A percentile compares a stretch with the other conserved stretches of the same genome.
Evolutionary conservation across 2,113 vertebrate genomes (phyloP).

Genomic region (Tupaia chinensis): DNA sequence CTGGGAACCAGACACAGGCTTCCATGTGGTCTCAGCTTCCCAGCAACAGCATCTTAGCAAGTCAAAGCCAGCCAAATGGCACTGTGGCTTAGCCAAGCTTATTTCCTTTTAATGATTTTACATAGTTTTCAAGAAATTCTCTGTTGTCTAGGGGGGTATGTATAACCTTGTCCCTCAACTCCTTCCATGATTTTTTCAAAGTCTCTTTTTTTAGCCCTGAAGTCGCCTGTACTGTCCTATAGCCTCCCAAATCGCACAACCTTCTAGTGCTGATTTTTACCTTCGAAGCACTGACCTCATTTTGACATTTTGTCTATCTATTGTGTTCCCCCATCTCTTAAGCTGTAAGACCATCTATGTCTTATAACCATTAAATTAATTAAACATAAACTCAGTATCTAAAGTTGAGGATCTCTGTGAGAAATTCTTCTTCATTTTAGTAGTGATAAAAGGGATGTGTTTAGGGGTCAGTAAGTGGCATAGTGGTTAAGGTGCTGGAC

Average conservation of each 20-base stretch:
- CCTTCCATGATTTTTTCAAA: too few species aligned
- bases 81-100: background rate
- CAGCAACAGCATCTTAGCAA: too few species aligned
- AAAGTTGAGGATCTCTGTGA: background rate
- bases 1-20: too few species aligned
- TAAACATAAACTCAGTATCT: background rate
- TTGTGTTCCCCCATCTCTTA: background rate
- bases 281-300: background rate
- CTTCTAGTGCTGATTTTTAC: background rate
- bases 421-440: background rate
- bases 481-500: too few species aligned
- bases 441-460: background rate
- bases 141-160: background rate
- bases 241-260: too few species aligned
- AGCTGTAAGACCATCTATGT: background rate
- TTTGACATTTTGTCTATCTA: background rate
- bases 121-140: background rate
- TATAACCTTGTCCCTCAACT: background rate
- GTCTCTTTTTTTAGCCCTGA: too few species aligned
- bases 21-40: too few species aligned
- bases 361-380: background rate
- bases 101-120: background rate
- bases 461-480: background rate
- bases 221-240: background rate
- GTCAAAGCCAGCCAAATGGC: too few species aligned